These are phyloP conservation scores for Trichogramma dendrolimi DNA, from an alignment of 2,888 invertebrate species.

Conservation along the genomic window DNA sequence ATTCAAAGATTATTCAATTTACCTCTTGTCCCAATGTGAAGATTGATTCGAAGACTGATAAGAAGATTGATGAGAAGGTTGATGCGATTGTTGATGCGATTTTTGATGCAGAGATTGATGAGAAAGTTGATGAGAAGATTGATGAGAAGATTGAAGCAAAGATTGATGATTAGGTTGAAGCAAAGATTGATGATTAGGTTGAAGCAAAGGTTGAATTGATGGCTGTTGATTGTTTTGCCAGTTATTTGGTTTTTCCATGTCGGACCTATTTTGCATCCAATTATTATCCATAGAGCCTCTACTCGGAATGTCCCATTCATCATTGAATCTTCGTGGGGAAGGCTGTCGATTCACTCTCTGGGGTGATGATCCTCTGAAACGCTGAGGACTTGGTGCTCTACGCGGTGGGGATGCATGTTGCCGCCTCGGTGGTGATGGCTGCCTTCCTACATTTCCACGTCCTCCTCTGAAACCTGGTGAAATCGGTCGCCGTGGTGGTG, in stretches of 20 bases:
- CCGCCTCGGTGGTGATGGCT: constrained; percentile 1
- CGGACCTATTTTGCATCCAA: constrained; percentile 15
- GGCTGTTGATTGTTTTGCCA: background rate
- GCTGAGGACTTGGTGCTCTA: background rate
- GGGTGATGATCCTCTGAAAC: constrained; percentile 26
- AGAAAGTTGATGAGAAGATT: too few species aligned
- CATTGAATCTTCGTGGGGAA: constrained; percentile 35
- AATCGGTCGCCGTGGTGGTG: constrained; percentile 14
- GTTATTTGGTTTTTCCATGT: constrained; percentile 5
- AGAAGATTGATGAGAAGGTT: too few species aligned
- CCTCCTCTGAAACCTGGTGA: constrained; percentile 13
- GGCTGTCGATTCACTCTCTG: constrained; percentile 30
- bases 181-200: too few species aligned
- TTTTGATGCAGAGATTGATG: too few species aligned
- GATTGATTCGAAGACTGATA: too few species aligned
- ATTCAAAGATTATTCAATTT: too few species aligned
- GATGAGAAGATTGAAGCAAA: too few species aligned
- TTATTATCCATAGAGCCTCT: constrained; percentile 40
- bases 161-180: too few species aligned
- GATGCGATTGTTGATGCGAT: too few species aligned
- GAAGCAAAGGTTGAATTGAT: too few species aligned
- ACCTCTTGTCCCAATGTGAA: too few species aligned
- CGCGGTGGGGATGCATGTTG: constrained; percentile 5
- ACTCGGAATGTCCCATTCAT: constrained; percentile 48
- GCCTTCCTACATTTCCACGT: background rate